phyloP scores from a whole-genome alignment of 2,888 invertebrate species.

The Thumatha senex region DNA sequence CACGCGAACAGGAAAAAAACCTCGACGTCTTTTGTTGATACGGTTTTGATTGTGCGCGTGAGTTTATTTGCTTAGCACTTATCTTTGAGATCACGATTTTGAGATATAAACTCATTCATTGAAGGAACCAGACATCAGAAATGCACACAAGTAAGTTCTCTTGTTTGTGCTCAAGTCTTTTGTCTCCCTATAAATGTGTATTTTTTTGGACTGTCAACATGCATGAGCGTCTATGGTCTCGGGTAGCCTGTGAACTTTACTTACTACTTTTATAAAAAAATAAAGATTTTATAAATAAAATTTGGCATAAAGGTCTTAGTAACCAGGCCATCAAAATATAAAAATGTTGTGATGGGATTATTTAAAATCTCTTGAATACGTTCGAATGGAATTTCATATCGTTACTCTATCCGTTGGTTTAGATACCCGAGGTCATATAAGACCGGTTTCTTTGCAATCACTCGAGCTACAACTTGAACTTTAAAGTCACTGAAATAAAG shows the following conservation, averaged over 20 bases:
- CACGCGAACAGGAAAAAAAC: conserved; percentile 27
- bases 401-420: conserved; percentile 35
- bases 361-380: conserved; percentile 22
- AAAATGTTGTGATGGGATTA: conserved; percentile 8
- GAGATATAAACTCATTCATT: background rate
- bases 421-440: conserved; percentile 33
- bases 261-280: no score
- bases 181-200: background rate
- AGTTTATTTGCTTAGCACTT: conserved; percentile 23
- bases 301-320: no score
- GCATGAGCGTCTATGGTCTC: no score
- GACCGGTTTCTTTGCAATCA: conserved; percentile 29
- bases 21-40: conserved; percentile 24
- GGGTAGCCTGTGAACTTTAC: no score
- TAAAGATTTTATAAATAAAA: no score
- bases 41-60: conserved; percentile 22
- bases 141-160: background rate
- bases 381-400: conserved; percentile 35
- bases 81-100: conserved; percentile 3
- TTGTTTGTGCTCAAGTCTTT: background rate
- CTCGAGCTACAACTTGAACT: conserved; percentile 18
- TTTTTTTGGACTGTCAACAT: no score
- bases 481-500: conserved; percentile 16
- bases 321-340: no score
- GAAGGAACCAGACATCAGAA: background rate